Percentiles rank a stretch among this genome's conserved stretches.
phyloP scores from a whole-genome alignment of 2,113 vertebrate genomes.

The Agelaius phoeniceus region DNA sequence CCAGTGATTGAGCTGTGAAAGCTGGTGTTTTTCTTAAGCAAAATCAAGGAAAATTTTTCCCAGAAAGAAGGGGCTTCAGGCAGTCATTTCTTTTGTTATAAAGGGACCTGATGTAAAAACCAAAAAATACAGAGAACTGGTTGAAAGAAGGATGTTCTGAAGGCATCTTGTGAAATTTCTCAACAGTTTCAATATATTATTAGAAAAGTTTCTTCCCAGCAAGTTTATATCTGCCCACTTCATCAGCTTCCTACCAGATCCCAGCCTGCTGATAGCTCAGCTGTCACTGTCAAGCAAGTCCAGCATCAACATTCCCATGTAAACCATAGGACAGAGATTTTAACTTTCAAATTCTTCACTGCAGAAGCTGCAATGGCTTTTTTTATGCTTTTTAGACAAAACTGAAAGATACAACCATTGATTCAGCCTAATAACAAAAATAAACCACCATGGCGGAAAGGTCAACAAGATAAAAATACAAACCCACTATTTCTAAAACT shows the following conservation, averaged over 20 bases:
- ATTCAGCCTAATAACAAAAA: background rate
- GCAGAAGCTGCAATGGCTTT: background rate
- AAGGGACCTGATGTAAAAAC: background rate
- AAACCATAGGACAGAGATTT: background rate
- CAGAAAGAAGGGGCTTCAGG: background rate
- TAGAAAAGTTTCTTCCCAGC: background rate
- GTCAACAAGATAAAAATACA: background rate
- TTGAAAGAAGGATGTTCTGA: background rate
- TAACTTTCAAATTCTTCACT: background rate
- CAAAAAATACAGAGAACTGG: background rate
- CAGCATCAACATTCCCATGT: background rate
- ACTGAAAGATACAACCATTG: background rate
- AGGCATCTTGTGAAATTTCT: background rate
- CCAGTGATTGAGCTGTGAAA: background rate
- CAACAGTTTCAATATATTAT: background rate
- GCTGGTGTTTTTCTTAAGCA: background rate
- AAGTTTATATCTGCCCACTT: background rate
- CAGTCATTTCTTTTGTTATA: background rate
- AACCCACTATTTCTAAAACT: background rate
- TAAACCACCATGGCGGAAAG: background rate
- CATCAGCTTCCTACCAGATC: background rate
- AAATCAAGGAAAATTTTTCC: background rate
- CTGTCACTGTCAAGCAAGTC: background rate
- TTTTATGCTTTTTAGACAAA: background rate
- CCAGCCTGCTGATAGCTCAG: background rate